phyloP scores from a whole-genome alignment of 2,888 invertebrate genomes.

The Nezara viridula region DNA sequence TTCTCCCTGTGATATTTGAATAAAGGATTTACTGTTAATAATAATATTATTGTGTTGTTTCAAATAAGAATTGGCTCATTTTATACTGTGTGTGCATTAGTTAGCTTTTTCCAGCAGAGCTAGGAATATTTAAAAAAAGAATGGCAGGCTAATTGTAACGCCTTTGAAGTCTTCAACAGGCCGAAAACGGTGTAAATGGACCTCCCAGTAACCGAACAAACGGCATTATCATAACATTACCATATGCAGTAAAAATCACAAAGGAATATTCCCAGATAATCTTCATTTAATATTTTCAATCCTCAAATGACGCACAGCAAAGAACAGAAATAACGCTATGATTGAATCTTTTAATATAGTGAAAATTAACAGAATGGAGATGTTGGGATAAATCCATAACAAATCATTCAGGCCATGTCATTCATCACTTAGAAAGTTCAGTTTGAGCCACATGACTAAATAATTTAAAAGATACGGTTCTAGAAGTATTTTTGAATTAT shows the following conservation, averaged over 20 bases:
- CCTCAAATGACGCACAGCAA: neutral
- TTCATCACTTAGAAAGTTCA: too few species aligned
- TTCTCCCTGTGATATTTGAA: too few species aligned
- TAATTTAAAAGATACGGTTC: too few species aligned
- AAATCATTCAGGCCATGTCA: neutral
- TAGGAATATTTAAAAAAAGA: neutral
- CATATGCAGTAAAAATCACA: neutral
- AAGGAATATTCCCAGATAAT: neutral
- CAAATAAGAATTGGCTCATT: neutral
- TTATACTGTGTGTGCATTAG: neutral
- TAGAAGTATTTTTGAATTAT: too few species aligned
- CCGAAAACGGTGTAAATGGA: neutral
- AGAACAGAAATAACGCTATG: neutral
- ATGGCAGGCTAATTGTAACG: neutral
- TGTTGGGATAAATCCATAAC: too few species aligned
- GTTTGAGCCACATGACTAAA: too few species aligned
- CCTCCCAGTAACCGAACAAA: neutral
- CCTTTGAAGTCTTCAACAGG: neutral
- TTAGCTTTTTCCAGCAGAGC: neutral
- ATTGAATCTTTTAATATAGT: neutral
- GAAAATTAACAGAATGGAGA: too few species aligned
- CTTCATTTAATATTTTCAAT: neutral
- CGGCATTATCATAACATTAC: constrained; percentile 25
- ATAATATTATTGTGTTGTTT: neutral
- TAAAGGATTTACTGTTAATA: too few species aligned